phyloP scores from a whole-genome alignment of 2,888 invertebrate genomes.

The Drosophila emarginata region DNA sequence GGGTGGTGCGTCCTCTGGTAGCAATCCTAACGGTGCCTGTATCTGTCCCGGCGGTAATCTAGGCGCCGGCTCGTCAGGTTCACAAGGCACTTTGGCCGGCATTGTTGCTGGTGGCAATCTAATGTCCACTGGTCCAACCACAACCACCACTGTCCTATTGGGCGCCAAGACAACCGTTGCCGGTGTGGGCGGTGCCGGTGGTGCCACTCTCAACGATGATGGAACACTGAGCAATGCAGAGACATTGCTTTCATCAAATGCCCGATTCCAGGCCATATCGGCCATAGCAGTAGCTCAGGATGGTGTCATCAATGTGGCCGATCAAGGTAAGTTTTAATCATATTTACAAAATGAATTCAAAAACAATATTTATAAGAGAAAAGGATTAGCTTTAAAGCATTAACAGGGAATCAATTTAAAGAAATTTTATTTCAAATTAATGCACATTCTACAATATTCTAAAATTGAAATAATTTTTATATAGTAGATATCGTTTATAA shows the following conservation, averaged over 20 bases:
- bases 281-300: conserved; percentile 97
- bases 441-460: too few species aligned
- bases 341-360: too few species aligned
- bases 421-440: too few species aligned
- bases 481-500: too few species aligned
- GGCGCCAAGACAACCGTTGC: conserved; percentile 79
- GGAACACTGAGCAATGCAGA: conserved; percentile 88
- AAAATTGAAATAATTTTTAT: too few species aligned
- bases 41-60: conserved; percentile 44
- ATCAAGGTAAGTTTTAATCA: conserved; percentile 90
- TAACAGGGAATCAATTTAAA: too few species aligned
- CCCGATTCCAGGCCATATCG: conserved; percentile 93
- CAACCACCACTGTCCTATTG: conserved; percentile 80
- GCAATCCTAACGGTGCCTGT: conserved; percentile 40
- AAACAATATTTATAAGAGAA: too few species aligned
- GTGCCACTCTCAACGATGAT: conserved; percentile 79
- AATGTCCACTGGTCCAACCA: conserved; percentile 82
- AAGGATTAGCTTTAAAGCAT: too few species aligned
- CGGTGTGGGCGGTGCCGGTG: conserved; percentile 56
- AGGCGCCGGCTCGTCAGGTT: conserved; percentile 34
- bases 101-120: conserved; percentile 79
- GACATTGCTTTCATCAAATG: conserved; percentile 94
- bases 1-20: conserved; percentile 52
- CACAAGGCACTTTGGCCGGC: conserved; percentile 66
- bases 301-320: conserved; percentile 97